Evolutionary conservation across 2,797 vertebrate species (phyloP).

Genomic region (Myiothlypis chrysogaster): DNA sequence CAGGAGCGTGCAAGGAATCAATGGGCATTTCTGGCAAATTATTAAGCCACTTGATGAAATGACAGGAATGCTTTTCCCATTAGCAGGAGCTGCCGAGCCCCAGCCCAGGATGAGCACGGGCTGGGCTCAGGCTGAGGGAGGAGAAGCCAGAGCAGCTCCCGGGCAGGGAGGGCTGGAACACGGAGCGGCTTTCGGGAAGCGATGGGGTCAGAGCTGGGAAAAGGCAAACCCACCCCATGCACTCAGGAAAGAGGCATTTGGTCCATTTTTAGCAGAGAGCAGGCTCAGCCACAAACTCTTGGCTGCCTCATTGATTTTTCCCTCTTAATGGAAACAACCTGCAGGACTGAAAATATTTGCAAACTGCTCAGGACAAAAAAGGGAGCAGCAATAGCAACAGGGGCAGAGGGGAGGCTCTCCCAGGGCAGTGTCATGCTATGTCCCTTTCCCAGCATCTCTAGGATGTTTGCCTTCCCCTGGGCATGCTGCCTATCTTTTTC

Average conservation of each 20-base stretch:
- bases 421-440: background rate
- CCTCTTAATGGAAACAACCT: constrained; percentile 63
- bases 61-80: constrained; percentile 23
- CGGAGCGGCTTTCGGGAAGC: background rate
- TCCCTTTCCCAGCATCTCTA: background rate
- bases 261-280: constrained; percentile 38
- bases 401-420: background rate
- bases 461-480: background rate
- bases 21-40: constrained; percentile 59
- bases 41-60: constrained; percentile 13
- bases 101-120: background rate
- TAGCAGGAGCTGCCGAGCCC: background rate
- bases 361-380: constrained; percentile 56
- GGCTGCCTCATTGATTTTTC: constrained; percentile 62
- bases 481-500: background rate
- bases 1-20: constrained; percentile 39
- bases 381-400: constrained; percentile 28
- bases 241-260: background rate
- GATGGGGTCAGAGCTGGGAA: background rate
- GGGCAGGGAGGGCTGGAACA: background rate
- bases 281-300: constrained; percentile 34
- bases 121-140: background rate
- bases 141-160: background rate
- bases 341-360: constrained; percentile 65
- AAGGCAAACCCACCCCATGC: background rate